Percentiles rank a stretch among this genome's conserved stretches.
Conservation (phyloP, 1,140 invertebrate species). For the Atta cephalotes region DNA sequence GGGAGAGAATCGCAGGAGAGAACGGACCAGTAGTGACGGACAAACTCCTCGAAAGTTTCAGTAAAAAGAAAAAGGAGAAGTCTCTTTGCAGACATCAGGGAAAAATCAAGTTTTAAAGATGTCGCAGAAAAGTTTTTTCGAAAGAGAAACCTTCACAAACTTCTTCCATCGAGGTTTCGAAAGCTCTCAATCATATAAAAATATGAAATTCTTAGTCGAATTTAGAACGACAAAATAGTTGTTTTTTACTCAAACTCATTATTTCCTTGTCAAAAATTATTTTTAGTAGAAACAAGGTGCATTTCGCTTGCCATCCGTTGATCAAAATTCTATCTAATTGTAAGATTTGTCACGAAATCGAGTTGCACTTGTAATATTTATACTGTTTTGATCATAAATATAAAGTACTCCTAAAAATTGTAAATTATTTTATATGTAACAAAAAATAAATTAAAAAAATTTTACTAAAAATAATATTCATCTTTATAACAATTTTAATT, state of each 20-base stretch:
- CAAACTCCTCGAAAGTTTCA: neutral
- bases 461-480: too few relatives aligned
- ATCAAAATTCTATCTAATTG: neutral
- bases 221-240: neutral
- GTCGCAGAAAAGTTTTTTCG: neutral
- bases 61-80: neutral
- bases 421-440: too few relatives aligned
- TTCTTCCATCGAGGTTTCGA: neutral
- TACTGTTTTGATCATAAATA: too few relatives aligned
- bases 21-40: neutral
- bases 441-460: too few relatives aligned
- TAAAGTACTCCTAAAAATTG: too few relatives aligned
- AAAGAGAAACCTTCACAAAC: neutral
- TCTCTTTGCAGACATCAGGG: too few relatives aligned
- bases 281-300: neutral
- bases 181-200: neutral
- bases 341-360: neutral
- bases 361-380: neutral
- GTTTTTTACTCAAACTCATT: neutral
- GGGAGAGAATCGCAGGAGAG: neutral
- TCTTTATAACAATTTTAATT: too few relatives aligned
- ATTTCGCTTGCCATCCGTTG: neutral
- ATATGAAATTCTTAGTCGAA: neutral
- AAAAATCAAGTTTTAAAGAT: neutral
- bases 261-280: neutral